These are phyloP conservation scores for Philereme transversata DNA, from an alignment of 2,888 invertebrate species.

Conservation along the genomic window DNA sequence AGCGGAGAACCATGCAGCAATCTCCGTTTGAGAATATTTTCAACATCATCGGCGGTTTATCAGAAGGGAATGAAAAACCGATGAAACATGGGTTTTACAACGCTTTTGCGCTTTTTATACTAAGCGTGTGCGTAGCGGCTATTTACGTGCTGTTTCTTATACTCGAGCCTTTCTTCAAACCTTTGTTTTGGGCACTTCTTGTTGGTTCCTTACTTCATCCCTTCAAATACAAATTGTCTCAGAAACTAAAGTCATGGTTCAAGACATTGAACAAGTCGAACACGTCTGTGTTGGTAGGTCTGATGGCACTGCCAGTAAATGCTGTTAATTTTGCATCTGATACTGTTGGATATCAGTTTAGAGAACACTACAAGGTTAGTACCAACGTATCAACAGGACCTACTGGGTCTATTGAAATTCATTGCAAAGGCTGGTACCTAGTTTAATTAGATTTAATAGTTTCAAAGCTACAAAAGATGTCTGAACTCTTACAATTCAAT, in stretches of 20 bases:
- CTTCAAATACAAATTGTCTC: slow-evolving; percentile 92
- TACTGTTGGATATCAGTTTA: slow-evolving; percentile 87
- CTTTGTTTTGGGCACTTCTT: slow-evolving; percentile 97
- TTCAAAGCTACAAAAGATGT: too few relatives aligned
- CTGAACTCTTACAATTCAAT: too few relatives aligned
- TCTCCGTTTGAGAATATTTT: slow-evolving; percentile 87
- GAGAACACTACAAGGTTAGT: slow-evolving; percentile 84
- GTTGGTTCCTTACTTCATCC: slow-evolving; percentile 99
- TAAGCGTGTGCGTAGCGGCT: slow-evolving; percentile 87
- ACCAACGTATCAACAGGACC: too few relatives aligned
- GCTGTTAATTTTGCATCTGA: slow-evolving; percentile 90
- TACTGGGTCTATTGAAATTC: too few relatives aligned
- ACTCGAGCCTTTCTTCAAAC: slow-evolving; percentile 95
- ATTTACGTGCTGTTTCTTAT: slow-evolving; percentile 92
- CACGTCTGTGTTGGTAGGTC: slow-evolving; percentile 85
- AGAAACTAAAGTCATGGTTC: slow-evolving; percentile 91
- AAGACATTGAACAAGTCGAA: slow-evolving; percentile 86
- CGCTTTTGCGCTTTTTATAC: slow-evolving; percentile 91
- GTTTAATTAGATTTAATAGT: too few relatives aligned
- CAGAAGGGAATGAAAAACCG: slow-evolving; percentile 93
- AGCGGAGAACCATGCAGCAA: slow-evolving; percentile 69
- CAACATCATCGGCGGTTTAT: slow-evolving; percentile 87
- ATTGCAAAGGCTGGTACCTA: too few relatives aligned
- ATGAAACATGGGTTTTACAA: slow-evolving; percentile 96
- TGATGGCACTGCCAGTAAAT: slow-evolving; percentile 88